Percentiles rank a stretch among this genome's conserved stretches.
phyloP scores from a whole-genome alignment of 37 sponge, comb jelly and placozoan species.

The Oscarella lobularis region DNA sequence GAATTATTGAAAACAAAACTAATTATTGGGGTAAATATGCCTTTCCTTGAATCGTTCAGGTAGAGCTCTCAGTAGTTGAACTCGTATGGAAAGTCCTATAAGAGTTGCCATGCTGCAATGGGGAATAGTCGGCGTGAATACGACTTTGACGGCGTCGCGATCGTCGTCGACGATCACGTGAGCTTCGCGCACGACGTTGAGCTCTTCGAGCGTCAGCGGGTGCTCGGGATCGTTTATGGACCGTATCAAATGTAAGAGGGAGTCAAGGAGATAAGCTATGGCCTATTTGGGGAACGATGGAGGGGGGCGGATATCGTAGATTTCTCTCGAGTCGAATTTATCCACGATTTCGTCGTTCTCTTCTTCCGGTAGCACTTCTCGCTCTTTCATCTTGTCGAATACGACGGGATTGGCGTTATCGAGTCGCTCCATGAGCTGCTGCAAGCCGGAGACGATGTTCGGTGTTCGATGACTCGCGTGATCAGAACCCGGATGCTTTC shows the following conservation, averaged over 20 bases:
- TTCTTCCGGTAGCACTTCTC: conserved; percentile 29
- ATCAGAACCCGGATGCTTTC: too few species aligned
- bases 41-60: conserved; percentile 73
- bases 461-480: too few species aligned
- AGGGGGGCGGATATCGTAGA: conserved; percentile 41
- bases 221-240: conserved; percentile 95
- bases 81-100: conserved; percentile 86
- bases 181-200: conserved; percentile 77
- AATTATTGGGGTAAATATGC: too few species aligned
- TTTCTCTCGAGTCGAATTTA: conserved; percentile 66
- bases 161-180: conserved; percentile 65
- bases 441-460: too few species aligned
- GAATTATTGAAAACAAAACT: too few species aligned
- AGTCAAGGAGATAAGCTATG: background rate
- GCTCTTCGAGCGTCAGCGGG: conserved; percentile 91
- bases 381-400: conserved; percentile 20
- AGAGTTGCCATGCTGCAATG: conserved; percentile 99
- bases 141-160: conserved; percentile 37
- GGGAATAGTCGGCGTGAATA: conserved; percentile 97
- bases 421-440: conserved; percentile 12
- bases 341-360: conserved; percentile 46
- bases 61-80: conserved; percentile 65
- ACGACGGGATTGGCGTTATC: conserved; percentile 73
- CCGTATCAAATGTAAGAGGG: conserved; percentile 58
- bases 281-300: background rate